These are phyloP conservation scores for Terrapene triunguis DNA, from an alignment of 2,113 vertebrate species.

Conservation along the genomic window DNA sequence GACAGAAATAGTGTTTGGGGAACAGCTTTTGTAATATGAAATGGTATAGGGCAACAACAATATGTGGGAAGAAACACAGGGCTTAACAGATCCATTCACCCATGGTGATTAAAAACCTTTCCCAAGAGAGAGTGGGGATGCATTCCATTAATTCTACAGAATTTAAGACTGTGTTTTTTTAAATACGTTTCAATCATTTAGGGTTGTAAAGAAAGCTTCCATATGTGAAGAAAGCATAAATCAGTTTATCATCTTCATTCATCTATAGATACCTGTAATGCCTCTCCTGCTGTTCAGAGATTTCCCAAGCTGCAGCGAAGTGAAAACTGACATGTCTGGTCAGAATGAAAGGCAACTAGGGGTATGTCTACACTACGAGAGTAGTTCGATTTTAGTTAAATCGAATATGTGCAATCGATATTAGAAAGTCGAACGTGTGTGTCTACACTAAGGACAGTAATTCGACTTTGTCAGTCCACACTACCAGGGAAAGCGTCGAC, in stretches of 20 bases:
- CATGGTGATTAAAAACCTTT: background rate
- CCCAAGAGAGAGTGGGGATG: background rate
- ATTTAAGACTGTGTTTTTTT: background rate
- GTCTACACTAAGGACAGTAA: no score
- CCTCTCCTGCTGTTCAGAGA: background rate
- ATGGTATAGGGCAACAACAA: fast-evolving
- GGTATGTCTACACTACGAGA: no score
- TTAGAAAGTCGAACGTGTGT: no score
- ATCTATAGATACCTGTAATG: background rate
- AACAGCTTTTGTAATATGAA: background rate
- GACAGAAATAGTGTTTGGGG: background rate
- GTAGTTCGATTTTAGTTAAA: no score
- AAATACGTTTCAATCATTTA: background rate
- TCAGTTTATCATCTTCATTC: background rate
- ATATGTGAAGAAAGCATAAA: background rate
- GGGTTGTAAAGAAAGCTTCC: background rate
- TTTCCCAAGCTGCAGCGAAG: background rate
- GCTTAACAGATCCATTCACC: background rate
- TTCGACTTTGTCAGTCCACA: no score
- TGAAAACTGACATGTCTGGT: background rate
- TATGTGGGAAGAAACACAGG: background rate
- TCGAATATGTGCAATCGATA: no score
- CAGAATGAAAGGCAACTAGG: background rate
- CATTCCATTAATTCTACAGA: background rate
- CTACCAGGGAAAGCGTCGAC: no score